phyloP scores from a whole-genome alignment of 2,888 invertebrate species.

The Falcaria lacertinaria region DNA sequence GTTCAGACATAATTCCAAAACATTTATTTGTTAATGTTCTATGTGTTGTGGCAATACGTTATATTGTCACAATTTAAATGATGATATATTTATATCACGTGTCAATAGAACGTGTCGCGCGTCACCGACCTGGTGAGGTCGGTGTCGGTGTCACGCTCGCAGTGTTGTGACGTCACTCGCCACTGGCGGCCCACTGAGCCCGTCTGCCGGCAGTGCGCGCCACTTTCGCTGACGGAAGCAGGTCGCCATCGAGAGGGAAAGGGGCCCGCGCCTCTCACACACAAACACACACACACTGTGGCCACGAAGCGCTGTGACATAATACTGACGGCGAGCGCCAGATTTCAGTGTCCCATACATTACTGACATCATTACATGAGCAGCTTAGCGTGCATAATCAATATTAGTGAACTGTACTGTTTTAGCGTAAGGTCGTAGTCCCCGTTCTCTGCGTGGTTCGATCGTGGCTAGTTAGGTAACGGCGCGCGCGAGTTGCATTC shows the following conservation, averaged over 20 bases:
- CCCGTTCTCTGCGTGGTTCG: neutral
- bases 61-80: too few relatives aligned
- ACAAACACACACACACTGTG: conserved; percentile 4
- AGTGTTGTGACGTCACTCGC: neutral
- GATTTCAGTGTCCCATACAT: neutral
- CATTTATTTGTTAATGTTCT: too few relatives aligned
- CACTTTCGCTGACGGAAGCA: conserved; percentile 44
- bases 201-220: conserved; percentile 11
- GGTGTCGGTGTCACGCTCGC: too few relatives aligned
- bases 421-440: neutral
- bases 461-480: neutral
- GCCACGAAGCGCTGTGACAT: neutral
- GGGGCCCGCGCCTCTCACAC: conserved; percentile 18
- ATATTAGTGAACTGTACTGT: neutral
- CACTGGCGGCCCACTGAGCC: neutral
- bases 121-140: too few relatives aligned
- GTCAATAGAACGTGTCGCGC: too few relatives aligned
- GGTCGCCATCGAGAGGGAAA: conserved; percentile 40
- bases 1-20: too few relatives aligned
- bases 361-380: too few relatives aligned
- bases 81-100: too few relatives aligned
- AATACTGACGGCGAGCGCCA: neutral
- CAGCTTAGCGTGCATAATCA: too few relatives aligned
- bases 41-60: too few relatives aligned
- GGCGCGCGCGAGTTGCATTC: neutral